Conservation (phyloP, 2,888 invertebrate genomes). For the Polymixis lichenea region DNA sequence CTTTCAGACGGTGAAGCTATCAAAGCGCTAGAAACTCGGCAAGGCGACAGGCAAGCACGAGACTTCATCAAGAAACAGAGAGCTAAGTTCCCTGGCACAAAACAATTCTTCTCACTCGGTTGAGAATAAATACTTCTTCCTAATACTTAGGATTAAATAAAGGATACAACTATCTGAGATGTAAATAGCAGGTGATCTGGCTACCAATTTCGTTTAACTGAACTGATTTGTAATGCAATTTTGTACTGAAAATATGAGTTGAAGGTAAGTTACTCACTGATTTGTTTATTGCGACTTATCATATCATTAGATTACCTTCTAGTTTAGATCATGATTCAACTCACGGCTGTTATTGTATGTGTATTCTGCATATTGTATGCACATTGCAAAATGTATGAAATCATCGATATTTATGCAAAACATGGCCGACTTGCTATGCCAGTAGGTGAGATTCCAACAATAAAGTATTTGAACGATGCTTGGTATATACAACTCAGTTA, state of each 20-base stretch:
- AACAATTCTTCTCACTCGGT: slow-evolving; percentile 86
- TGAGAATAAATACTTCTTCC: slow-evolving; percentile 65
- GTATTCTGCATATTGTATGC: slow-evolving; percentile 34
- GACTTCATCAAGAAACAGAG: slow-evolving; percentile 96
- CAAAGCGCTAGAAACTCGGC: slow-evolving; percentile 94
- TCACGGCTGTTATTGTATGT: slow-evolving; percentile 1
- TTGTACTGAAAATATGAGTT: background rate
- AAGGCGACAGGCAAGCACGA: slow-evolving; percentile 96
- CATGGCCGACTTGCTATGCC: slow-evolving; percentile 1
- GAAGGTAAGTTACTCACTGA: background rate
- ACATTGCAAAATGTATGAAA: slow-evolving; percentile 13
- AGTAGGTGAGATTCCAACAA: background rate
- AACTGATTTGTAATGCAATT: background rate
- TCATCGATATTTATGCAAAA: slow-evolving; percentile 48
- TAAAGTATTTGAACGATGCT: slow-evolving; percentile 5
- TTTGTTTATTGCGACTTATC: slow-evolving; percentile 13
- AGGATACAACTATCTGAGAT: slow-evolving; percentile 25
- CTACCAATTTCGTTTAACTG: background rate
- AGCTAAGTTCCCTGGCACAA: slow-evolving; percentile 89
- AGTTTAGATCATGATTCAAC: slow-evolving; percentile 4
- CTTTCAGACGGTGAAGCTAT: slow-evolving; percentile 92
- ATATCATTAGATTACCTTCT: slow-evolving; percentile 1
- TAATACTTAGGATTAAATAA: slow-evolving; percentile 34
- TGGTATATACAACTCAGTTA: slow-evolving; percentile 26
- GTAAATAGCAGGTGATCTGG: slow-evolving; percentile 11